Conservation (phyloP, 2,797 vertebrate genomes). For the Selene dorsalis region DNA sequence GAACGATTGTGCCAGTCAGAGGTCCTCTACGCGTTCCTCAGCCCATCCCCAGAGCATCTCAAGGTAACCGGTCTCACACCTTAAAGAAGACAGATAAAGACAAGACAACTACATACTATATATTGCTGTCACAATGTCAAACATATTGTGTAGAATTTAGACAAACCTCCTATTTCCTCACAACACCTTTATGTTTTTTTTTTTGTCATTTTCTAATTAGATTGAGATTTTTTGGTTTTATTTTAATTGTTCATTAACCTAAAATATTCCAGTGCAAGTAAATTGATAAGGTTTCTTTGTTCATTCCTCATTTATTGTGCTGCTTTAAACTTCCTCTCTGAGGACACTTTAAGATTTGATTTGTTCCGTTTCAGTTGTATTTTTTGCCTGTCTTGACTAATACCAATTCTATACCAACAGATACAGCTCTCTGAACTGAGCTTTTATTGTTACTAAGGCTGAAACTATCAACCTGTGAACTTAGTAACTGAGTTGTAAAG, state of each 20-base stretch:
- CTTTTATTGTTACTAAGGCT: not conserved
- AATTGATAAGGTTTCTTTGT: not conserved
- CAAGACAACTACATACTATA: not conserved
- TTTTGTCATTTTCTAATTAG: not conserved
- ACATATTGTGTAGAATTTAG: not conserved
- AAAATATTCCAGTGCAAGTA: not conserved
- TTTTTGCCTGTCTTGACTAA: not conserved
- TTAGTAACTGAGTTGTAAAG: no score
- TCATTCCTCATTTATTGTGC: not conserved
- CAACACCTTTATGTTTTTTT: not conserved
- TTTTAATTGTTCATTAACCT: not conserved
- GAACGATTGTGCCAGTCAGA: conserved; percentile 96
- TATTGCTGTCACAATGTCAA: not conserved
- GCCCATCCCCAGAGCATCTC: conserved; percentile 96
- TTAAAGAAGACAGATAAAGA: not conserved
- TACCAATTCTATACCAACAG: not conserved
- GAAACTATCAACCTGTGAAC: not conserved
- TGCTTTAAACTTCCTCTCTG: not conserved
- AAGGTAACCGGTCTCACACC: conserved; percentile 82
- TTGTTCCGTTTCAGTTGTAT: no score
- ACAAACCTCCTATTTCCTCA: not conserved
- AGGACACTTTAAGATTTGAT: not conserved
- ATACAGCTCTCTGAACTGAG: not conserved
- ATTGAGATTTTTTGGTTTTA: not conserved
- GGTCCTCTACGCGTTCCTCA: conserved; percentile 97